These are phyloP conservation scores for Eupsilia transversa DNA, from an alignment of 2,888 invertebrate species.

Conservation along the genomic window DNA sequence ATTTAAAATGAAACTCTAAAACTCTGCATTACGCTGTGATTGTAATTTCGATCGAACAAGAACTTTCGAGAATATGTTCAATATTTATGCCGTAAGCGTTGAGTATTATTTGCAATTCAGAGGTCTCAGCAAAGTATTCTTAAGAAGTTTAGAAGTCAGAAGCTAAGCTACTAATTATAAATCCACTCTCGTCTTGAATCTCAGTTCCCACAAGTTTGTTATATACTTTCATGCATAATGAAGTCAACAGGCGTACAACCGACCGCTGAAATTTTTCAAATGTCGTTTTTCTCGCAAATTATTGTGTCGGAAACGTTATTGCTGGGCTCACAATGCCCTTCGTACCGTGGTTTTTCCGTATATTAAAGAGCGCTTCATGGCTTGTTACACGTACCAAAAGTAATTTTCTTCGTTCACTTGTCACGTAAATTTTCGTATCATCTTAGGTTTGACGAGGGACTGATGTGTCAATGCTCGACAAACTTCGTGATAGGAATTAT, in stretches of 20 bases:
- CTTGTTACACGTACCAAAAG: conserved; percentile 24
- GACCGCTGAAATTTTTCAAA: neutral
- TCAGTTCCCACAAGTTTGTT: conserved; percentile 31
- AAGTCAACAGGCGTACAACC: conserved; percentile 6
- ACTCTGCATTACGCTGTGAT: neutral
- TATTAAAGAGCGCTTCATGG: conserved; percentile 22
- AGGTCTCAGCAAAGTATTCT: conserved; percentile 31
- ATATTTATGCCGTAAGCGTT: conserved; percentile 29
- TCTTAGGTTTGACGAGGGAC: conserved; percentile 6
- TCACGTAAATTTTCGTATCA: conserved; percentile 24
- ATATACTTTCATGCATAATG: conserved; percentile 34
- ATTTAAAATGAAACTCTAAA: neutral
- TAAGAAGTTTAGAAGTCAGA: conserved; percentile 40
- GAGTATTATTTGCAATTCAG: conserved; percentile 35
- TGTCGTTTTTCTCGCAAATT: conserved; percentile 28
- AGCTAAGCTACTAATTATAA: conserved; percentile 51
- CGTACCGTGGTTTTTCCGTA: conserved; percentile 11
- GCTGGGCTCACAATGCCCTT: conserved; percentile 7
- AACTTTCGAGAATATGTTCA: conserved; percentile 23
- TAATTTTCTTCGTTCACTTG: conserved; percentile 32
- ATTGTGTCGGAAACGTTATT: conserved; percentile 27
- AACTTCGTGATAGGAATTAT: conserved; percentile 18
- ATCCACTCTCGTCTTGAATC: conserved; percentile 41
- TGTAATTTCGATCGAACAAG: conserved; percentile 1
- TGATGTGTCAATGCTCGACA: conserved; percentile 2